Conservation (phyloP, 2,113 vertebrate genomes). For the Sylvia atricapilla region DNA sequence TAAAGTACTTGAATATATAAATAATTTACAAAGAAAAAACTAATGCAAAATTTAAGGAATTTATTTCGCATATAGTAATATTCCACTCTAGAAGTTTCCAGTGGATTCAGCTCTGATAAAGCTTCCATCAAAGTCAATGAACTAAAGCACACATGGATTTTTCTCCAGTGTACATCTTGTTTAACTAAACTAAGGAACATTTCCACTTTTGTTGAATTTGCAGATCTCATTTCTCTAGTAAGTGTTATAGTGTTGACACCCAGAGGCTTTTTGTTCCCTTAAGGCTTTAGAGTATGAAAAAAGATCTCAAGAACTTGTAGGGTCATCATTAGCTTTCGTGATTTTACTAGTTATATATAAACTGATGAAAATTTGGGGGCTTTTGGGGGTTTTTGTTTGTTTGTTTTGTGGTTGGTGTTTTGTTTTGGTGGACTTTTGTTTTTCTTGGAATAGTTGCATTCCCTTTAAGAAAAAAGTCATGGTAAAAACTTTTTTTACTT, state of each 20-base stretch:
- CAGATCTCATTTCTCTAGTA: not conserved
- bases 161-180: not conserved
- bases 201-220: not conserved
- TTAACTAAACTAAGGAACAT: not conserved
- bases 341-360: not conserved
- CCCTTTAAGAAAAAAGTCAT: not conserved
- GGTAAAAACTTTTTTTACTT: not conserved
- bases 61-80: not conserved
- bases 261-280: not conserved
- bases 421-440: not conserved
- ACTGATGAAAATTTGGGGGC: not conserved
- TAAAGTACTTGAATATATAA: not conserved
- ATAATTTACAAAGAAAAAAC: not conserved
- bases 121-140: not conserved
- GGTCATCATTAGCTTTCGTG: not conserved
- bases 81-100: not conserved
- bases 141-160: not conserved
- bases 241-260: not conserved
- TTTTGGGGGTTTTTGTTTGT: not conserved
- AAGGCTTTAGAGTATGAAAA: not conserved
- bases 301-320: not conserved
- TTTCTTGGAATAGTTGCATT: not conserved
- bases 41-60: not conserved
- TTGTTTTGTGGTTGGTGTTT: not conserved
- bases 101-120: not conserved